Conservation (phyloP, 2,113 vertebrate genomes). For the Passer domesticus region DNA sequence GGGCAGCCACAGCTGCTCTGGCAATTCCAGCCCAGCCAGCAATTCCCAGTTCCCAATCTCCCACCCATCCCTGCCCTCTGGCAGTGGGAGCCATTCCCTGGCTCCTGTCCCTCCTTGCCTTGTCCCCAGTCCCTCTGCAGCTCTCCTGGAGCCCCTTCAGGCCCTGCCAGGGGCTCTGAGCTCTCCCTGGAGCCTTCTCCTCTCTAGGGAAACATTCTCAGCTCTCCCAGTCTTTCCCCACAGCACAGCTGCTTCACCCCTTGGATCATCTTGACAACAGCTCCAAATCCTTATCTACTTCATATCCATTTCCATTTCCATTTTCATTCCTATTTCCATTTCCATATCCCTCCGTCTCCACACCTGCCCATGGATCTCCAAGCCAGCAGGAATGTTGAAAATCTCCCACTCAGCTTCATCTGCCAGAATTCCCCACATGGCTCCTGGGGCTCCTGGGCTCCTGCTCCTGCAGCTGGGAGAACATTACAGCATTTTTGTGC, state of each 20-base stretch:
- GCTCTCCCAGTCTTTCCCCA: neutral
- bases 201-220: neutral
- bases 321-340: neutral
- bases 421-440: neutral
- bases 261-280: rapidly evolving
- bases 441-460: neutral
- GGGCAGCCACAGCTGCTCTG: neutral
- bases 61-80: neutral
- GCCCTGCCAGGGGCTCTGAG: neutral
- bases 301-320: neutral
- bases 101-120: neutral
- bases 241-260: neutral
- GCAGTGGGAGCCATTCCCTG: neutral
- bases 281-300: neutral
- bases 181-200: neutral
- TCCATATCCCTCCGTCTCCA: neutral
- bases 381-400: neutral
- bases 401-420: neutral
- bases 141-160: neutral
- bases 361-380: neutral
- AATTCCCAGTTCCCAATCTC: neutral
- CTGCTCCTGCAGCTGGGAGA: neutral
- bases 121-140: neutral
- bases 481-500: neutral
- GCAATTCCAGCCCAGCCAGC: neutral